phyloP scores from a whole-genome alignment of 2,113 vertebrate species.

The Myanophis thanlyinensis region DNA sequence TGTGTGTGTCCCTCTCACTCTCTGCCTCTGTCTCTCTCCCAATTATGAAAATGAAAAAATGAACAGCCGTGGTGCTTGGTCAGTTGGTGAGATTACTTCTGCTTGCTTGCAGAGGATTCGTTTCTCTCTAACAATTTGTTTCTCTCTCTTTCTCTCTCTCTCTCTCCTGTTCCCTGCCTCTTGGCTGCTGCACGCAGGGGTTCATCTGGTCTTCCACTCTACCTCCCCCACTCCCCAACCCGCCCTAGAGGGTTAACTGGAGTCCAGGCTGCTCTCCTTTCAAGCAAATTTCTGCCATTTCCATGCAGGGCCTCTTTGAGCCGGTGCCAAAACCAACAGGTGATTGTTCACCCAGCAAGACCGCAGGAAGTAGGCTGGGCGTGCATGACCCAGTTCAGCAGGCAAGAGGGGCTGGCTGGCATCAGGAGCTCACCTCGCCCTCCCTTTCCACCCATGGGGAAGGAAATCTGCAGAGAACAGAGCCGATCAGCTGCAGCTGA shows the following conservation, averaged over 20 bases:
- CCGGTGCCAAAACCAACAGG: slow-evolving; percentile 87
- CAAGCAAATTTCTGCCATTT: slow-evolving; percentile 86
- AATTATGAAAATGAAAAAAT: slow-evolving; percentile 13
- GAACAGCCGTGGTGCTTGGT: not conserved
- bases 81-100: not conserved
- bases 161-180: not conserved
- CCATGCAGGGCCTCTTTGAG: slow-evolving; percentile 80
- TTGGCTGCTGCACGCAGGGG: not conserved
- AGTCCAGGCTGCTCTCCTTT: slow-evolving; percentile 78
- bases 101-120: not conserved
- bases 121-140: not conserved
- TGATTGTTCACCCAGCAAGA: slow-evolving; percentile 78
- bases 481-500: slow-evolving; percentile 58
- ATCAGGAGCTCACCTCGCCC: slow-evolving; percentile 64
- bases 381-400: slow-evolving; percentile 75
- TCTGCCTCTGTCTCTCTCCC: not conserved
- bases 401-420: slow-evolving; percentile 77
- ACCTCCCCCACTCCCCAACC: slow-evolving; percentile 40
- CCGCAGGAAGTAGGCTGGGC: slow-evolving; percentile 81
- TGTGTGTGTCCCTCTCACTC: rapidly evolving
- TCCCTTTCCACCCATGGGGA: slow-evolving; percentile 28
- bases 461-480: slow-evolving; percentile 68
- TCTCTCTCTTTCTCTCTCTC: slow-evolving; percentile 3
- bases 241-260: slow-evolving; percentile 49
- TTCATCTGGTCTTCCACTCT: slow-evolving; percentile 53